Evolutionary conservation across 1,140 invertebrate genomes (phyloP).

Genomic region (Pseudomyrmex concolor): DNA sequence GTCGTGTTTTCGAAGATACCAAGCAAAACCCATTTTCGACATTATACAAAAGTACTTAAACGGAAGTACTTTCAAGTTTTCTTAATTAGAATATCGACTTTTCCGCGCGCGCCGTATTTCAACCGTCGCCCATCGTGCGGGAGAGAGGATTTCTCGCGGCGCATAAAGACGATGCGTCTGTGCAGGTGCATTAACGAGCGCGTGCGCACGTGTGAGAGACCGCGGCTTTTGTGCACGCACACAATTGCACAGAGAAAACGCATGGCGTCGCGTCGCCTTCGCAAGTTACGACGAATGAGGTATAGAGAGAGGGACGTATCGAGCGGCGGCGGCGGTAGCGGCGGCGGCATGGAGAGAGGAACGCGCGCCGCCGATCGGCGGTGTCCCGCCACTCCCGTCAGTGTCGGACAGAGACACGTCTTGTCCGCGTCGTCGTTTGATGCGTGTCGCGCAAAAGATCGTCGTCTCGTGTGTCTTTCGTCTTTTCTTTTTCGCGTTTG

Average conservation of each 20-base stretch:
- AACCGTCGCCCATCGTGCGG: too few relatives aligned
- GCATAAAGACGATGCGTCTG: background rate
- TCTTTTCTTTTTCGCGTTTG: too few relatives aligned
- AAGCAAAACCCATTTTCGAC: too few relatives aligned
- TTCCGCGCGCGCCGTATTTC: too few relatives aligned
- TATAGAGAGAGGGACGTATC: constrained; percentile 68
- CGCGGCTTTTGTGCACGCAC: too few relatives aligned
- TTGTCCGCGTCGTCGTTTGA: constrained; percentile 65
- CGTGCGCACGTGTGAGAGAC: background rate
- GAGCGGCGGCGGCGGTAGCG: constrained; percentile 63
- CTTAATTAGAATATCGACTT: too few relatives aligned
- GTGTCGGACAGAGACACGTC: constrained; percentile 71
- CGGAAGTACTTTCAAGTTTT: too few relatives aligned
- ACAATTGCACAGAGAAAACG: background rate
- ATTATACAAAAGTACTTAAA: too few relatives aligned
- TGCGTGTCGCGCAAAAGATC: background rate
- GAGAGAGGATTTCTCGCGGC: too few relatives aligned
- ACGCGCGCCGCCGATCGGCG: constrained; percentile 41
- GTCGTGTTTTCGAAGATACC: too few relatives aligned
- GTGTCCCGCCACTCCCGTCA: constrained; percentile 67
- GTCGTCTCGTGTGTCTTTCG: background rate
- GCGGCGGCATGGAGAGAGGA: constrained; percentile 66
- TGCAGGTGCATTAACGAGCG: background rate
- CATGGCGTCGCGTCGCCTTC: background rate
- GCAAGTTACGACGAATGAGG: constrained; percentile 66